A percentile compares a stretch with the other conserved stretches of the same genome.
Conservation (phyloP, 2,797 vertebrate genomes). For the Astyanax mexicanus region DNA sequence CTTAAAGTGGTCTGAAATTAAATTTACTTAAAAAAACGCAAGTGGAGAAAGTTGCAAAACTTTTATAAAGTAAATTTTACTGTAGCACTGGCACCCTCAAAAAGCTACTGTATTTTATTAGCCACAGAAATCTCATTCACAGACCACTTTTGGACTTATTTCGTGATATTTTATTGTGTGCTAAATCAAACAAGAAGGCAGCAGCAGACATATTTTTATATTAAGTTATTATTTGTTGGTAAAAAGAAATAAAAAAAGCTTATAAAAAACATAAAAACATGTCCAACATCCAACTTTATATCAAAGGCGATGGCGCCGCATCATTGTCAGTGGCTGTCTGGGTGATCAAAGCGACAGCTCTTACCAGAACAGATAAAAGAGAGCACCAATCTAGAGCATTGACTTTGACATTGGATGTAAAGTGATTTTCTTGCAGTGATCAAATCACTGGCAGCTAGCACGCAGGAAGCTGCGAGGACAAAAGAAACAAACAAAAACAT, state of each 20-base stretch:
- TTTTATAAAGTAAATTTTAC: too few species aligned
- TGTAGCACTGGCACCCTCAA: too few species aligned
- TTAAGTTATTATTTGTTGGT: background rate
- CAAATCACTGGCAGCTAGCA: background rate
- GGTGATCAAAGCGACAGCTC: background rate
- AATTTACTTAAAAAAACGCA: too few species aligned
- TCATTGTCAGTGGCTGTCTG: background rate
- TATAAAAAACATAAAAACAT: background rate
- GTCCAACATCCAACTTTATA: background rate
- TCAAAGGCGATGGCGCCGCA: background rate
- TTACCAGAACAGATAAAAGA: constrained; percentile 1
- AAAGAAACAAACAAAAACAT: background rate
- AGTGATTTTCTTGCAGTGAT: background rate
- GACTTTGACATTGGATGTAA: background rate
- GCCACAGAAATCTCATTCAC: too few species aligned
- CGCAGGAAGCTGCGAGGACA: background rate
- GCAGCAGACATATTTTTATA: too few species aligned
- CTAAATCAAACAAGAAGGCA: too few species aligned
- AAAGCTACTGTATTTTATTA: too few species aligned
- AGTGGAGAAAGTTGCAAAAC: too few species aligned
- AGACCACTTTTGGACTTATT: too few species aligned
- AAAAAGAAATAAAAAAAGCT: background rate
- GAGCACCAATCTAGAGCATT: background rate
- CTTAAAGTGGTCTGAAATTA: too few species aligned
- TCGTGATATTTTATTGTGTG: too few species aligned